Evolutionary conservation across 2,797 vertebrate genomes (phyloP), one percentile per base, ranked within the genome.

Genomic region (Sphaeramia orbicularis): DNA sequence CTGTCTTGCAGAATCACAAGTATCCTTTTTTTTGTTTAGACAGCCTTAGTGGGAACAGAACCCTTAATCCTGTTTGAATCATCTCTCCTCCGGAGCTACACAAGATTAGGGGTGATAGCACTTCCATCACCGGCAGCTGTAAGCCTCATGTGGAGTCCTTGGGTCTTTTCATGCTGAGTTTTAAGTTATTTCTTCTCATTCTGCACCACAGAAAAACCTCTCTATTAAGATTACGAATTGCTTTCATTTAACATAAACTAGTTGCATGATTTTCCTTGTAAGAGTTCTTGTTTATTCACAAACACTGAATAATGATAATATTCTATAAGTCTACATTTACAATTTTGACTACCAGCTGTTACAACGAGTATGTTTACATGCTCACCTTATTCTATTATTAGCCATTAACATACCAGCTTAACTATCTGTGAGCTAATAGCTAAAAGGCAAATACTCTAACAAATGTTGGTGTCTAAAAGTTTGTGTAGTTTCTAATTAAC

Each of bases 41-140:
- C 14, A 38, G 10, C 14, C 40, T 21, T 12, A 2, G 32, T 30
- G 64, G 41, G 57, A 72, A 50, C 40, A 47, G 47, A 65, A 69
- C 54, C 37, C 38, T 37, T 70, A 40, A 83, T 60, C 76, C 76
- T 42, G 48, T 68, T 63, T 43, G 59, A 75, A 75, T 59, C 55
- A 45, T 64, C 42, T 32, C 60, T 67, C 51, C 51, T 40, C 52
- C 54, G 21, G 76, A 77, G 51, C 50, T 51, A 30, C 59, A 57
- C 45, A 49, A 47, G 45, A 71, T 41, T 54, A 40, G 54, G 27
- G 79, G 52, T 0, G 24, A 63, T 18, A 49, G 58, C 51, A 52
- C 35, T 32, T 75, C 67, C 32, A 70, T 74, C 60, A 71, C 43
- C 12, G 8, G 62, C 41, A 56, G 57, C 56, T 65, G 63, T 65